A percentile compares a stretch with the other conserved stretches of the same genome.
These are phyloP conservation scores for Erpetoichthys calabaricus DNA, from an alignment of 2,797 vertebrate genomes.

Conservation along the genomic window DNA sequence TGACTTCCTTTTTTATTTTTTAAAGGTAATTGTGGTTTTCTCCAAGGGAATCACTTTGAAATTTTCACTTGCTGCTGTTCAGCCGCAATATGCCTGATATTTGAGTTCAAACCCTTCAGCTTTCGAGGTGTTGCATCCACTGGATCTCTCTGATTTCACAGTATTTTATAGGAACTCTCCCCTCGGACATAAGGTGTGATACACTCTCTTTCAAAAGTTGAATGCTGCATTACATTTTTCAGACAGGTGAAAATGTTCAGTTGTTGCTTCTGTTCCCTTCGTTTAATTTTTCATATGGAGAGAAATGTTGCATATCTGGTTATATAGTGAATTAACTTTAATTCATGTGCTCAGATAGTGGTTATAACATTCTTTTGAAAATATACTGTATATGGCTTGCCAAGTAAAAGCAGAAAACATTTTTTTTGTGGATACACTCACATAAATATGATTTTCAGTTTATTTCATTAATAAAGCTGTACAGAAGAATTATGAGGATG, in stretches of 20 bases:
- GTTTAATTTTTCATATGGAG: too few species aligned
- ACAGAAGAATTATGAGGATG: too few species aligned
- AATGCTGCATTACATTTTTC: constrained; percentile 15
- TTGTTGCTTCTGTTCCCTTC: background rate
- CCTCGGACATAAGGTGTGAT: constrained; percentile 30
- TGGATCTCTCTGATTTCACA: constrained; percentile 21
- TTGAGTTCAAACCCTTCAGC: constrained; percentile 31
- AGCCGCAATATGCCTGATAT: constrained; percentile 30
- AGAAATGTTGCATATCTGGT: too few species aligned
- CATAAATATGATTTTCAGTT: too few species aligned
- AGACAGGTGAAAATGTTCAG: constrained; percentile 2
- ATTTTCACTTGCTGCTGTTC: constrained; percentile 30
- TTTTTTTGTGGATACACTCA: too few species aligned
- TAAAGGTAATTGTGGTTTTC: constrained; percentile 24
- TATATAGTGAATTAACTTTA: too few species aligned
- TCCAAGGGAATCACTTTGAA: constrained; percentile 24
- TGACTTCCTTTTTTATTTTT: constrained; percentile 8
- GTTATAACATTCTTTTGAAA: too few species aligned
- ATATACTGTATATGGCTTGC: too few species aligned
- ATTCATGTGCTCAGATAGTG: too few species aligned
- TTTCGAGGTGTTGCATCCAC: constrained; percentile 34
- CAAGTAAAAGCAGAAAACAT: too few species aligned
- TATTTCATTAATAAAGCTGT: too few species aligned
- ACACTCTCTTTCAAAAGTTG: constrained; percentile 24
- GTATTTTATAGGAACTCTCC: constrained; percentile 23